These are phyloP conservation scores for Catharus bicknelli DNA, from an alignment of 2,113 vertebrate genomes.

Conservation along the genomic window DNA sequence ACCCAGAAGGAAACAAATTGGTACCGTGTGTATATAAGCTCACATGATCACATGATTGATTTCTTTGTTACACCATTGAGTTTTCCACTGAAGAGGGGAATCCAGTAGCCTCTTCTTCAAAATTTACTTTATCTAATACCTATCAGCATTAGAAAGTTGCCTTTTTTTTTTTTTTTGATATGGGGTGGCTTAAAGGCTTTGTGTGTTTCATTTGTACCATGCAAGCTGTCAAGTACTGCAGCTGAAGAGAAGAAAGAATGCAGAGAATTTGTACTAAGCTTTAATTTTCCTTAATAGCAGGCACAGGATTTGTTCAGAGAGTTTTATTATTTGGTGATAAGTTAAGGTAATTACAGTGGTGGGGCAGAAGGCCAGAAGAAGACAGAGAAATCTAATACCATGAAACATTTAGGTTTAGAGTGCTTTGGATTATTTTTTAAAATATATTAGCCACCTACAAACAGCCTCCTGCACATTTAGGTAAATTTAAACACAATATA, in stretches of 20 bases:
- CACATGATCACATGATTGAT: background rate
- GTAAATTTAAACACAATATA: slow-evolving; percentile 1
- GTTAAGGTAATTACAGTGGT: slow-evolving; percentile 10
- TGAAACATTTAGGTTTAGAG: background rate
- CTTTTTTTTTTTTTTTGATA: background rate
- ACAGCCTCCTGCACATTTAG: background rate
- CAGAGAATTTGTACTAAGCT: slow-evolving; percentile 46
- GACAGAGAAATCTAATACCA: background rate
- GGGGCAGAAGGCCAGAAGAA: slow-evolving; percentile 7
- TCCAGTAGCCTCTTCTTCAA: background rate
- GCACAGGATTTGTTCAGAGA: slow-evolving; percentile 30
- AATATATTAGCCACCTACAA: background rate
- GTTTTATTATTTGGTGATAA: slow-evolving; percentile 30
- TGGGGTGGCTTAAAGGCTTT: slow-evolving; percentile 36
- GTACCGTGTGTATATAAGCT: background rate
- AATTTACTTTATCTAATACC: background rate
- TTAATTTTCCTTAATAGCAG: slow-evolving; percentile 43
- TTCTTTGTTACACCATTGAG: background rate
- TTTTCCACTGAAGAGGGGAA: background rate
- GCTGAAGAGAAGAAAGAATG: slow-evolving; percentile 32
- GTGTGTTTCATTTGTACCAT: slow-evolving; percentile 7
- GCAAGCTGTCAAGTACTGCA: slow-evolving; percentile 43
- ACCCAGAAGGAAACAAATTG: background rate
- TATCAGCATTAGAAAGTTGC: background rate
- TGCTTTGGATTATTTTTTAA: background rate